phyloP scores from a whole-genome alignment of 2,888 invertebrate genomes.

The Coelinius sp. region DNA sequence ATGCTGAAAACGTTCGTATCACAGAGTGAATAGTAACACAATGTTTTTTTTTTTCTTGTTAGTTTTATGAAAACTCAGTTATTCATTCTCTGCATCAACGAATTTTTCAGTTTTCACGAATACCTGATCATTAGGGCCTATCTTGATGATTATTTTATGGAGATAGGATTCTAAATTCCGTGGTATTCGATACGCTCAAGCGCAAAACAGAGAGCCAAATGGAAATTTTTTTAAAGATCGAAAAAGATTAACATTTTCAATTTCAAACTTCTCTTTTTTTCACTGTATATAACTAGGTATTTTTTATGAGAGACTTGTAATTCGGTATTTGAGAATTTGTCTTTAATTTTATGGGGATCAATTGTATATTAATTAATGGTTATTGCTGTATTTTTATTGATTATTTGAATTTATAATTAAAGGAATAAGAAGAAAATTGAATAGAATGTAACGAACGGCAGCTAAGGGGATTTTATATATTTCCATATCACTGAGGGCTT shows the following conservation, averaged over 20 bases:
- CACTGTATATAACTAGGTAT: conserved; percentile 56
- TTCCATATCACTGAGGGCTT: conserved; percentile 38
- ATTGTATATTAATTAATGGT: background rate
- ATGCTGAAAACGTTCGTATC: conserved; percentile 29
- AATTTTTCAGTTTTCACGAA: conserved; percentile 7
- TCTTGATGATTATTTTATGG: background rate
- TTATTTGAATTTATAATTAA: background rate
- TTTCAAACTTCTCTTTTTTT: conserved; percentile 45
- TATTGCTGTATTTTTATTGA: background rate
- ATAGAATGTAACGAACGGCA: background rate
- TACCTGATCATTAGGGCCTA: conserved; percentile 3
- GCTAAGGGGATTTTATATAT: conserved; percentile 26
- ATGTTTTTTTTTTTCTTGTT: background rate
- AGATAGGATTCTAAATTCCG: conserved; percentile 23
- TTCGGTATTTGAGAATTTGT: conserved; percentile 57
- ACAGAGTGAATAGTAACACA: conserved; percentile 11
- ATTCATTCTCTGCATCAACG: background rate
- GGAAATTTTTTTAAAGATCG: conserved; percentile 2
- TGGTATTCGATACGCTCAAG: conserved; percentile 40
- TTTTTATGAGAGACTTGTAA: conserved; percentile 56
- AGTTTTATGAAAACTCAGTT: background rate
- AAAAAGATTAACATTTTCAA: conserved; percentile 8
- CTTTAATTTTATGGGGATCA: no score
- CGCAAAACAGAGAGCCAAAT: conserved; percentile 43
- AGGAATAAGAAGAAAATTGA: background rate